Base-by-base conservation (phyloP, 2,797 vertebrate genomes). In the Falco cherrug region DNA sequence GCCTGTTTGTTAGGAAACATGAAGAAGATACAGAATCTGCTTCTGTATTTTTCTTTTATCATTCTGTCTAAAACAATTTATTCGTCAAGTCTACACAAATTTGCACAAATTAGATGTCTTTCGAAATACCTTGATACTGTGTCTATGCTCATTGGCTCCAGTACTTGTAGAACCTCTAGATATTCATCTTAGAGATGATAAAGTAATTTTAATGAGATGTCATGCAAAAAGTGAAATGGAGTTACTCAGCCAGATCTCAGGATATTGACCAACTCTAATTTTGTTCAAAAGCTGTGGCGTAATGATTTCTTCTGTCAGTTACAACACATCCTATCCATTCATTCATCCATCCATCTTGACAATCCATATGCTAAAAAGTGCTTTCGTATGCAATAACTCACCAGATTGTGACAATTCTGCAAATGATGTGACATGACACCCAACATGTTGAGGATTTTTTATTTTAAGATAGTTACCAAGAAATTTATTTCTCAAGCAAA, bases 251-350 rank as follows among this genome's bases (percentile, higher is more conserved):
- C 84, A 92, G 68, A 94, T 95, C 94, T 89, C 47, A 41, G 87
- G 33, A 45, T 93, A 96, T 83, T 97, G 94, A 93, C 29, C 48
- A 96, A 82, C 93, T 93, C 95, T 75, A 82, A 92, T 92, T 97
- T 90, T 85, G 82, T 91, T 88, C 93, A 91, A 95, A 96, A 96
- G 69, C 94, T 95, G 92, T 87, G 82, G 73, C 79, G 91, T 95
- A 96, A 96, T 92, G 89, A 96, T 97, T 89, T 97, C 94, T 95
- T 94, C 92, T 94, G 95, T 94, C 82, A 89, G 90, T 95, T 97
- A 94, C 94, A 96, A 93, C 97, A 94, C 67, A 91, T 87, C 79
- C 88, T 87, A 81, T 84, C 90, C 85, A 89, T 95, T 92, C 94
- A 95, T 97, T 93, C 92, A 87, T 94, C 94, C 87, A 87, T 87